Base-by-base conservation (phyloP, 1,140 invertebrate species). In the Microplitis mediator region DNA sequence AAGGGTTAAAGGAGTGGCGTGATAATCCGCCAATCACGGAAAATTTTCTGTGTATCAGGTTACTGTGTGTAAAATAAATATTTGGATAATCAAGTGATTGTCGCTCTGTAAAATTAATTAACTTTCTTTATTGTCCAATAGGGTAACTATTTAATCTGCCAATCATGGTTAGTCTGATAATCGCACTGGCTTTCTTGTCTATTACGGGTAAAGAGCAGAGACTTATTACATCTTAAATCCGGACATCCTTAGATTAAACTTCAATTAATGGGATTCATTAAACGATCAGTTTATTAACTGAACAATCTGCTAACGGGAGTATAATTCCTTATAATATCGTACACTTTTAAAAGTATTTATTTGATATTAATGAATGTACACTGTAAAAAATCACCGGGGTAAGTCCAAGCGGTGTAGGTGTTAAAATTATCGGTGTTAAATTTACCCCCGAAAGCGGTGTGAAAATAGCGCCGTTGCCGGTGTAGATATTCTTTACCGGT, bases 81-180 rank as follows among this genome's bases (percentile, higher is more conserved):
- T 56, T 52, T 9, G 8, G 39, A 6, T 6, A 11, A 11, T 45
- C 6, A 45, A 45, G 39, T 45, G 39, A 45, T 45, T 45, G 11
- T 45, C 11, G 11, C 4, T 45, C 6, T 45, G 39, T 45, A 45
- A 45, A 9, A 45, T 8, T 45, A 68, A 52, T 68, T 32, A 35
- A 52, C n/a, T 54, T 64, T 54, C 32, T 56, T 73, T 69, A 75
- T 72, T 72, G 70, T 71, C 70, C 60, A 11, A 45, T 45, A 45
- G 6, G 67, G 71, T 75, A 70, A 73, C 71, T 71, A 75, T 73
- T 75, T 75, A 75, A 73, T 73, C 71, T 68, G 69, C 71, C 74
- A 75, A 75, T 73, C 74, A 61, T 56, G 68, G 61, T 73, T 75
- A 63, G 51, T 13, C 16, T 52, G 63, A 71, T 75, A 72, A 75